Evolutionary conservation across 2,113 vertebrate species (phyloP).

Genomic region (Toxostoma redivivum): DNA sequence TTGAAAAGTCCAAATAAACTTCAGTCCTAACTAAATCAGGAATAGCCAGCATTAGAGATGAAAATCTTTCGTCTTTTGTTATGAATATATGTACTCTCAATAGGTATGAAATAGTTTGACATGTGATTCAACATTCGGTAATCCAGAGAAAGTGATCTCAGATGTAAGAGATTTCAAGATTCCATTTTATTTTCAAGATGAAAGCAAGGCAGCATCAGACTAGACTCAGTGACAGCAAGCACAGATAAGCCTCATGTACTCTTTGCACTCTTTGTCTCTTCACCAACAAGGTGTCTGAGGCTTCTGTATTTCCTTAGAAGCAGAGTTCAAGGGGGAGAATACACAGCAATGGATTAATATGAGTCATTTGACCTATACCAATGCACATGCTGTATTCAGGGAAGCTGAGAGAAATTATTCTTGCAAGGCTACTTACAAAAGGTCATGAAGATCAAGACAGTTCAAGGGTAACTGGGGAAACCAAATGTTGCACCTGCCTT

Average conservation of each 20-base stretch:
- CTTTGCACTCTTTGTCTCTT: neutral
- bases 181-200: neutral
- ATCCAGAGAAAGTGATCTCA: neutral
- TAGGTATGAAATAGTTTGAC: neutral
- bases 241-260: neutral
- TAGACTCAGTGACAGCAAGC: neutral
- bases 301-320: neutral
- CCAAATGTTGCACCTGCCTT: neutral
- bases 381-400: neutral
- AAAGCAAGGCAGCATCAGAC: neutral
- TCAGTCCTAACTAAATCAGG: neutral
- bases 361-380: neutral
- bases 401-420: neutral
- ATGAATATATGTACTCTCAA: neutral
- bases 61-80: neutral
- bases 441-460: neutral
- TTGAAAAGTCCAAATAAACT: neutral
- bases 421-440: neutral
- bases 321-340: neutral
- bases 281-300: neutral
- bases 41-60: neutral
- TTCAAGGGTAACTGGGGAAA: neutral
- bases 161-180: neutral
- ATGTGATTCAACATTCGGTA: neutral
- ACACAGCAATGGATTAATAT: neutral